These are phyloP conservation scores for Drosophila leonis DNA, from an alignment of 2,888 invertebrate genomes.

Conservation along the genomic window DNA sequence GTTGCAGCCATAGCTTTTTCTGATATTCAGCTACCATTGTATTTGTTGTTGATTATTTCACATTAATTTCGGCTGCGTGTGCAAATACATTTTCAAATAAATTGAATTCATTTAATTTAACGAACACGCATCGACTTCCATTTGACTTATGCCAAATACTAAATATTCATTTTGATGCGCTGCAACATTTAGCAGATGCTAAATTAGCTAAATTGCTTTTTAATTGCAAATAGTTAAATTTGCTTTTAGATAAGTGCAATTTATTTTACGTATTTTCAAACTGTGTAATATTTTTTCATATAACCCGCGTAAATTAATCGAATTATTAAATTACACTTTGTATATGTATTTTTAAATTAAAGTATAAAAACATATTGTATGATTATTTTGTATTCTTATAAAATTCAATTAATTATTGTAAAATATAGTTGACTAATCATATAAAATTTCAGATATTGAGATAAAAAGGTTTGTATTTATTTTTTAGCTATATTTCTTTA, in stretches of 20 bases:
- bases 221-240: constrained; percentile 56
- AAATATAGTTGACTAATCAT: too few relatives aligned
- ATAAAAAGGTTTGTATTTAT: too few relatives aligned
- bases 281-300: background rate
- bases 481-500: too few relatives aligned
- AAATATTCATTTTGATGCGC: constrained; percentile 41
- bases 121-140: constrained; percentile 61
- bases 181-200: constrained; percentile 18
- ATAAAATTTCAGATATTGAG: too few relatives aligned
- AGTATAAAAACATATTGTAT: background rate
- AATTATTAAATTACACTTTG: background rate
- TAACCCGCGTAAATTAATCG: background rate
- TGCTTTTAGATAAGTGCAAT: constrained; percentile 37
- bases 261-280: constrained; percentile 3
- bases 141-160: constrained; percentile 61
- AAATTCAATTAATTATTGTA: background rate
- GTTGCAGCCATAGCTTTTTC: constrained; percentile 25
- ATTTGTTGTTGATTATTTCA: constrained; percentile 67
- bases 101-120: constrained; percentile 80
- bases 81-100: constrained; percentile 82
- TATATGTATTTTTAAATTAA: background rate
- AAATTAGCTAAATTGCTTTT: constrained; percentile 74
- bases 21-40: constrained; percentile 22
- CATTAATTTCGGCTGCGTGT: constrained; percentile 83
- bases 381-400: background rate